A percentile compares a stretch with the other conserved stretches of the same genome.
phyloP scores from a whole-genome alignment of 2,797 vertebrate genomes.

The Xiphophorus birchmanni region DNA sequence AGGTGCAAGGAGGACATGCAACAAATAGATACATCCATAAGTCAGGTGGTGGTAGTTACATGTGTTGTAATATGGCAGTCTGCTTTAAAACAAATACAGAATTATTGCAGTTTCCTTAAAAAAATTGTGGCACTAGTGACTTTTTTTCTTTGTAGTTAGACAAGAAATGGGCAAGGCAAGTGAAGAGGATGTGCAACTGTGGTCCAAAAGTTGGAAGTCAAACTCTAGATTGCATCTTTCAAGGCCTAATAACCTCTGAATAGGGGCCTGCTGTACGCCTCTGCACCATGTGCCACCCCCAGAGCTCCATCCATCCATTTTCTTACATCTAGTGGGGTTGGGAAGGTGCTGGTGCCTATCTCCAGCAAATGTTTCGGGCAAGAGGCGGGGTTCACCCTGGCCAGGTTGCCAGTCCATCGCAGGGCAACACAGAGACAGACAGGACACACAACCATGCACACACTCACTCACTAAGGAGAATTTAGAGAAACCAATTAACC shows the following conservation, averaged over 20 bases:
- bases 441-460: too few relatives aligned
- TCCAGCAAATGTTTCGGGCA: too few relatives aligned
- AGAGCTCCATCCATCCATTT: too few relatives aligned
- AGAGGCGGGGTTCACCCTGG: too few relatives aligned
- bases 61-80: not conserved
- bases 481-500: too few relatives aligned
- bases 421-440: too few relatives aligned
- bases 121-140: not conserved
- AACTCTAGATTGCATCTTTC: not conserved
- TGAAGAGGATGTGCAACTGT: not conserved
- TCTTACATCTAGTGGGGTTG: too few relatives aligned
- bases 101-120: not conserved
- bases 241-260: not conserved
- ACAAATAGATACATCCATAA: conserved; percentile 38
- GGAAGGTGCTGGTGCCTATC: too few relatives aligned
- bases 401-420: too few relatives aligned
- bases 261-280: not conserved
- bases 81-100: not conserved
- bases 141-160: not conserved
- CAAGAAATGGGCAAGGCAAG: not conserved
- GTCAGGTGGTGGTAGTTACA: not conserved
- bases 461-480: too few relatives aligned
- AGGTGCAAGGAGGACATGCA: conserved; percentile 33
- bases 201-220: not conserved
- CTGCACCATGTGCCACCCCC: not conserved